Conservation (phyloP, 2,797 vertebrate genomes). For the Enteromius argenteus region DNA sequence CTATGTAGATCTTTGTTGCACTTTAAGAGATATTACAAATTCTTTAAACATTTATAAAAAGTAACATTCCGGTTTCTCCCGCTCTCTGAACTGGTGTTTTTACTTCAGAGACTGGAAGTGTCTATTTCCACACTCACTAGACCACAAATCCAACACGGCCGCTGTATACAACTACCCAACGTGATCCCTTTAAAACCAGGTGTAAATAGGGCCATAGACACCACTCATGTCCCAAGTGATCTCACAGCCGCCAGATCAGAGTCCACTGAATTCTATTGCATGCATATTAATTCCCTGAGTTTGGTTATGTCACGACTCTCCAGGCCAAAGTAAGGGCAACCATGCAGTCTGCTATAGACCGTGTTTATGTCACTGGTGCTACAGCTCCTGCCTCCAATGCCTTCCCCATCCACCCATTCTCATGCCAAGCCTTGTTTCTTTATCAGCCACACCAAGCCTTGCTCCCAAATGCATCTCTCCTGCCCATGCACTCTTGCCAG, state of each 20-base stretch:
- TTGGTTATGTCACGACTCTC: neutral
- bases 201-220: neutral
- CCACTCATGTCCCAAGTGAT: neutral
- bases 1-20: too few species aligned
- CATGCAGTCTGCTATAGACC: neutral
- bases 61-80: neutral
- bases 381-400: neutral
- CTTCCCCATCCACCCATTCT: neutral
- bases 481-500: neutral
- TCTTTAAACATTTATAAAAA: neutral
- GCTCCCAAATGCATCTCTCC: neutral
- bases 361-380: neutral
- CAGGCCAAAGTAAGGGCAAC: neutral
- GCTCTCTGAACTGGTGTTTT: neutral
- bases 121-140: neutral
- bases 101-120: neutral
- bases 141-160: neutral
- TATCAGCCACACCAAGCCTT: neutral
- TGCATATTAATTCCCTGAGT: neutral
- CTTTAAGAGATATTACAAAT: too few species aligned
- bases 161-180: neutral
- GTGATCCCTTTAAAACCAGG: neutral
- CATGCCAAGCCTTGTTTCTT: neutral
- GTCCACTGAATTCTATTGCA: neutral
- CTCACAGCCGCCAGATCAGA: neutral